Conservation (phyloP, 2,797 vertebrate genomes). For the Schizopygopsis malacanthus region DNA sequence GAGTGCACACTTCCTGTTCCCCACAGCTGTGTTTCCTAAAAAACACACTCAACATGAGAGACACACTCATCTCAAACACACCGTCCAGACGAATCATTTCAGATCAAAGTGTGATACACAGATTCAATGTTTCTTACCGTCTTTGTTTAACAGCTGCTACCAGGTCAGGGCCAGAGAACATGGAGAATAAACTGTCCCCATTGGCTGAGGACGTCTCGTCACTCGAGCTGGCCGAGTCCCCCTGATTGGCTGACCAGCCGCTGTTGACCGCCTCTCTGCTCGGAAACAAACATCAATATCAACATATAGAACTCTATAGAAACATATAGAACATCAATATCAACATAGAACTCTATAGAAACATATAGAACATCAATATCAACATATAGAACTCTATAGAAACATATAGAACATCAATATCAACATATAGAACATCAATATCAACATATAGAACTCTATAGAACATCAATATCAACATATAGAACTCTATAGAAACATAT, state of each 20-base stretch:
- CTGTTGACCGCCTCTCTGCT: constrained; percentile 86
- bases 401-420: no score
- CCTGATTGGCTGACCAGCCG: constrained; percentile 95
- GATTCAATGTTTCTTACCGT: constrained; percentile 77
- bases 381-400: background rate
- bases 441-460: background rate
- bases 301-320: background rate
- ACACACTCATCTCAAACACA: constrained; percentile 39
- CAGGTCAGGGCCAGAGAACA: constrained; percentile 99
- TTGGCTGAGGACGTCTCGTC: constrained; percentile 98
- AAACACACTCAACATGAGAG: constrained; percentile 50
- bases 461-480: background rate
- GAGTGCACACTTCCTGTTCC: constrained; percentile 89
- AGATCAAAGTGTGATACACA: background rate
- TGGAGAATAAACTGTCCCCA: constrained; percentile 97
- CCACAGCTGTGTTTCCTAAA: constrained; percentile 97
- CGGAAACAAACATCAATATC: constrained; percentile 27
- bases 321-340: background rate
- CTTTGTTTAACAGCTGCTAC: constrained; percentile 97
- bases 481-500: no score
- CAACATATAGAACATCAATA: background rate
- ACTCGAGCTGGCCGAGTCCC: constrained; percentile 97
- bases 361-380: no score
- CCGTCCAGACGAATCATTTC: background rate
- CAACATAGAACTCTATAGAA: background rate